phyloP scores from a whole-genome alignment of 1,140 invertebrate species.

The Aporrectodea caliginosa region DNA sequence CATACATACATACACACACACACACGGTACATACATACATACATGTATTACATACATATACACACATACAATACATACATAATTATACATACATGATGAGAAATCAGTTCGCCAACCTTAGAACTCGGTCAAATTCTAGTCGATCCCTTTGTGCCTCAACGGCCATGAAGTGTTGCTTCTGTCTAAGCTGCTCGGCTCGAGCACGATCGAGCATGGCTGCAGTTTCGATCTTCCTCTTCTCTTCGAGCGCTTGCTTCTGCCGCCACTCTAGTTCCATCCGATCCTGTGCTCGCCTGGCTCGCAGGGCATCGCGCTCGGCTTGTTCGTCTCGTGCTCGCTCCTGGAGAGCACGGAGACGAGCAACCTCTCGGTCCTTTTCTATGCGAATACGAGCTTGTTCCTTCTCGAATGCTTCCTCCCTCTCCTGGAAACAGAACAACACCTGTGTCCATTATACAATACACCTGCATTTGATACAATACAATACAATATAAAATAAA shows the following conservation, averaged over 20 bases:
- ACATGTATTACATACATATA: too few species aligned
- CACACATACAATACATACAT: too few species aligned
- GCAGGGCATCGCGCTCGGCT: constrained; percentile 53
- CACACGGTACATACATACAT: too few species aligned
- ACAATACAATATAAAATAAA: too few species aligned
- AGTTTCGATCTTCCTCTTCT: constrained; percentile 50
- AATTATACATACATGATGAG: too few species aligned
- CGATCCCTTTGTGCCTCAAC: constrained; percentile 55
- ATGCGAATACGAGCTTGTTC: constrained; percentile 52
- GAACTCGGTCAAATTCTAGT: constrained; percentile 54
- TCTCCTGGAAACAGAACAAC: constrained; percentile 50
- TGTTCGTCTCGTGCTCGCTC: constrained; percentile 54
- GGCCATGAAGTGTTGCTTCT: constrained; percentile 55
- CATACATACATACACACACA: too few species aligned
- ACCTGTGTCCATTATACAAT: too few species aligned
- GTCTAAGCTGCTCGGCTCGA: constrained; percentile 48
- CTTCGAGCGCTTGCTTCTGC: constrained; percentile 52
- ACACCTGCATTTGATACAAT: too few species aligned
- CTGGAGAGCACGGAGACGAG: constrained; percentile 50
- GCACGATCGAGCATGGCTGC: constrained; percentile 52
- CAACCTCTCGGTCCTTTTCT: constrained; percentile 56
- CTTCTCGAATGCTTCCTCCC: constrained; percentile 53
- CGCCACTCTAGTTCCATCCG: constrained; percentile 56
- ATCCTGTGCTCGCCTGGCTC: constrained; percentile 55
- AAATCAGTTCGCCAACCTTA: constrained; percentile 47